Percentiles rank a stretch among this genome's conserved stretches.
Evolutionary conservation across 2,797 vertebrate species (phyloP).

Genomic region (Dryobates pubescens): DNA sequence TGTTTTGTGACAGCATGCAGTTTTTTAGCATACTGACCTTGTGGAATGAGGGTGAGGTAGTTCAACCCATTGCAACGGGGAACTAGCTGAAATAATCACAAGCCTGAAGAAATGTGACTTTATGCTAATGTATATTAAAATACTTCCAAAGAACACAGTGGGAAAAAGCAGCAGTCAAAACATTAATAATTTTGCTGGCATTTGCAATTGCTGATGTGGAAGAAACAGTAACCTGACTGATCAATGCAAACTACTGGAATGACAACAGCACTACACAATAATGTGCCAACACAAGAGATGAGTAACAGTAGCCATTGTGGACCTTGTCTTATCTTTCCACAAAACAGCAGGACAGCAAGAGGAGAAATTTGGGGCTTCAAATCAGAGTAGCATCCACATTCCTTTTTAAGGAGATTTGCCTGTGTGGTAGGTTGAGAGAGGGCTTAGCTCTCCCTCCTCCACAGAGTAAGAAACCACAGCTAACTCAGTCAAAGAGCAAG

Average conservation of each 20-base stretch:
- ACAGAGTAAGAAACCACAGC: too few relatives aligned
- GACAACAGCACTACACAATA: background rate
- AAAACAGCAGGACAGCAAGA: too few relatives aligned
- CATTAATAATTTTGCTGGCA: background rate
- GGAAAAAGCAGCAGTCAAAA: background rate
- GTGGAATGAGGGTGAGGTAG: background rate
- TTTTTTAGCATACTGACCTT: background rate
- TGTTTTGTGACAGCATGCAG: background rate
- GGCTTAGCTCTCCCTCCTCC: too few relatives aligned
- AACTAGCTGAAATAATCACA: background rate
- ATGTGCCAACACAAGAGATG: background rate
- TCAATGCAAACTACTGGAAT: background rate
- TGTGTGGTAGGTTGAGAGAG: too few relatives aligned
- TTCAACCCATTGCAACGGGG: background rate
- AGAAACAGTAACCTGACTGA: background rate
- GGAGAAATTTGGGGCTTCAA: too few relatives aligned
- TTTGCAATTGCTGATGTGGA: background rate
- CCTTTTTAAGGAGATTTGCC: too few relatives aligned
- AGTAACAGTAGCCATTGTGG: background rate
- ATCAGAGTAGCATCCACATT: too few relatives aligned
- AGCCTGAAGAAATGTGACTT: background rate
- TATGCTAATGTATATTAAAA: background rate
- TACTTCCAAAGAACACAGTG: background rate
- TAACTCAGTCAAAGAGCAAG: too few relatives aligned
- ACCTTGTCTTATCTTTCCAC: too few relatives aligned